Evolutionary conservation across 2,888 invertebrate genomes (phyloP), one percentile per base, ranked within the genome.

Genomic region (Meteorus cinctellus): DNA sequence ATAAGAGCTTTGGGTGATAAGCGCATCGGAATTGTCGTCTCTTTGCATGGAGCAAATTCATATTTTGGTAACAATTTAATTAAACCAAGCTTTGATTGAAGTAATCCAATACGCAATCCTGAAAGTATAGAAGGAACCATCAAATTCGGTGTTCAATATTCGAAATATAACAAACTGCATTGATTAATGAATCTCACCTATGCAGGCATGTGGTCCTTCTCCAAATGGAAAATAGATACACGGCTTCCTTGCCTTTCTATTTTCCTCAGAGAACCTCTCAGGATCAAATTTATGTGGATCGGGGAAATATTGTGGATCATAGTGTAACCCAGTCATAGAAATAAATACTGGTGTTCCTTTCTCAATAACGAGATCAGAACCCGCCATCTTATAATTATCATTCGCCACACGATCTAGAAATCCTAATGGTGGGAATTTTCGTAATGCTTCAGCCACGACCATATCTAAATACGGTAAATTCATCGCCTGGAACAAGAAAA

Each of bases 251-350:
- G 80, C 78, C 5, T 79, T 82, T 76, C 89, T 90, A 16, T 86
- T 87, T 62, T 88, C 87, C 0, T 84, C 83, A 10, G 78, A 84
- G 80, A 90, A 91, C 72, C 90, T 81, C 48, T 90, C 89, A 0
- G 91, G 91, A 80, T 91, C 87, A 79, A 87, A 91, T 73, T 83
- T 84, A 0, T 88, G 78, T 0, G 90, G 90, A 59, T 90, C 83
- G 0, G 90, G 87, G 72, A 84, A 91, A 75, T 88, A 87, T 63
- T 86, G 77, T 0, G 86, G 82, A 78, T 90, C 90, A 19, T 83
- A 85, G 24, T 91, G 91, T 16, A 91, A 41, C 0, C 86, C 87
- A 2, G 80, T 75, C 70, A 89, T 82, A 0, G 90, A 86, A 19
- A 91, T 84, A 2, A 83, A 77, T 0, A 90, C 79, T 0, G 86